Conservation (phyloP, 2,888 invertebrate genomes). For the Stenodera caucasica region DNA sequence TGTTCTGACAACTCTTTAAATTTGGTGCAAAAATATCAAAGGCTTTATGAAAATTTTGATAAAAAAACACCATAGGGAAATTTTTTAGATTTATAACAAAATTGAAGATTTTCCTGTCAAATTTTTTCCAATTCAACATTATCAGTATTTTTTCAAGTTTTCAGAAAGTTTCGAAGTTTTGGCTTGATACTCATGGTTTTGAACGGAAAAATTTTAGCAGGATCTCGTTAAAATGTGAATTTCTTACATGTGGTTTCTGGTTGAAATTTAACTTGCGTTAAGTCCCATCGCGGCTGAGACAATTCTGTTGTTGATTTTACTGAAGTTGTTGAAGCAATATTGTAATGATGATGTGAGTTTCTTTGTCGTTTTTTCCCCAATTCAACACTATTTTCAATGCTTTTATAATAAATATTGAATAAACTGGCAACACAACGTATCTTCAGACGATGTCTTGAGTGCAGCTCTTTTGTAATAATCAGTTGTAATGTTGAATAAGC, state of each 20-base stretch:
- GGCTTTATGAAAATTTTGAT: no score
- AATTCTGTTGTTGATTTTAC: background rate
- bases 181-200: no score
- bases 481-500: slow-evolving; percentile 48
- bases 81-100: no score
- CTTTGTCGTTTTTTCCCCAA: slow-evolving; percentile 53
- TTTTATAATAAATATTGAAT: slow-evolving; percentile 68
- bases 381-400: slow-evolving; percentile 67
- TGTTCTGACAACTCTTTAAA: no score
- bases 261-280: background rate
- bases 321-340: background rate
- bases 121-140: no score
- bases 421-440: slow-evolving; percentile 69
- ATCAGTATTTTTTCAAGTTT: no score
- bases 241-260: slow-evolving; percentile 5
- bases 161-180: no score
- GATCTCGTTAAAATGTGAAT: background rate
- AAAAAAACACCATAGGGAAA: no score
- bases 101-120: no score
- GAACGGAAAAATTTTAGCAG: no score
- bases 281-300: background rate
- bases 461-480: slow-evolving; percentile 45
- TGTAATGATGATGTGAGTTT: background rate
- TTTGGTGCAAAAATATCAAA: no score
- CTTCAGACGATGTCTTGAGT: slow-evolving; percentile 52